Evolutionary conservation across 2,113 vertebrate genomes (phyloP), one percentile per base, ranked within the genome.

Genomic region (Bambusicola thoracicus): DNA sequence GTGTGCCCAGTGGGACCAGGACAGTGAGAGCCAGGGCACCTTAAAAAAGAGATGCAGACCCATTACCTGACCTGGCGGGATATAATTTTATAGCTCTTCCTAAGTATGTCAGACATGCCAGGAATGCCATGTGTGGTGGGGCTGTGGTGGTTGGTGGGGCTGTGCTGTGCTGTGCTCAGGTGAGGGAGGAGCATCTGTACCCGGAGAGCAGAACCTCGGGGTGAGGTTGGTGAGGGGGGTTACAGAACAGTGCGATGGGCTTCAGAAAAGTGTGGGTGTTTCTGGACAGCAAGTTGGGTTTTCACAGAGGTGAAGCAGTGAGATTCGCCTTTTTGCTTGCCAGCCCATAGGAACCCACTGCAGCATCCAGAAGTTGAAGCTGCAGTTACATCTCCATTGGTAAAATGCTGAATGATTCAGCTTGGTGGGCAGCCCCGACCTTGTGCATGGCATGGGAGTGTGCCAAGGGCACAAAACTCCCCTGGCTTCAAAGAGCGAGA

Each of bases 381-480:
- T 30, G n/a, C 55, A 46, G 41, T 46, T 44, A 36, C 40, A 27
- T n/a, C 29, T 25, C 25, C 22, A 15, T 43, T 25, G 27, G 32
- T 34, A 27, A 65, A 61, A 34, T 34, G n/a, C 5, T 46, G 43
- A 34, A n/a, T 55, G 19, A 18, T 24, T 36, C 43, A 36, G 56
- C 32, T n/a, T 58, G 32, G 27, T 8, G 40, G 62, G 62, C 40
- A 6, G 27, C 62, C 12, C 18, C 17, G 15, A 15, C 25, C 11
- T 63, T 21, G 8, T 32, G 17, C 55, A 56, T 32, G 16, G 17
- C 6, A 6, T 18, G 29, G 53, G 30, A 61, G 34, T 41, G 14
- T 41, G 48, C 61, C 12, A 6, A 30, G 38, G 3, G 11, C 0
- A 0, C 0, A 3, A 1, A 2, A 5, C 24, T 4, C 8, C 34